A percentile compares a stretch with the other conserved stretches of the same genome.
phyloP scores from a whole-genome alignment of 2,888 invertebrate species.

The Incurvaria masculella region DNA sequence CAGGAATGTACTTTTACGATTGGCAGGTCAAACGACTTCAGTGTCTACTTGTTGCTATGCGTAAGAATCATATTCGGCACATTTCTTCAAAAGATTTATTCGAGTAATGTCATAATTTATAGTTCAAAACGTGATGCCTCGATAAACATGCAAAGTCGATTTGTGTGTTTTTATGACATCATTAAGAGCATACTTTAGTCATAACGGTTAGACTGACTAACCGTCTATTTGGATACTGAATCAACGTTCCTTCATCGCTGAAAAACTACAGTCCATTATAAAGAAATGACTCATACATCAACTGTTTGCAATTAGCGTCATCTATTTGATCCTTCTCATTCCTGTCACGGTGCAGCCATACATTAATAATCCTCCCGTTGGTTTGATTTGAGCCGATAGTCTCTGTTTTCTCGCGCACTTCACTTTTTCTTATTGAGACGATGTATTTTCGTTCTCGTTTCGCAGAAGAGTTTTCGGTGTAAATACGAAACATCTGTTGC shows the following conservation, averaged over 20 bases:
- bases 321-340: neutral
- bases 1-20: neutral
- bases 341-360: neutral
- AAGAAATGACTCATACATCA: constrained; percentile 28
- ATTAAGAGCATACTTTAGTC: constrained; percentile 27
- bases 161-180: constrained; percentile 32
- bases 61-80: neutral
- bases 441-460: constrained; percentile 1
- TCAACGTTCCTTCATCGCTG: constrained; percentile 22
- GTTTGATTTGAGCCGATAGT: constrained; percentile 1
- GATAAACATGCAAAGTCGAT: constrained; percentile 30
- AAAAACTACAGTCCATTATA: constrained; percentile 21
- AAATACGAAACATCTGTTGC: constrained; percentile 35
- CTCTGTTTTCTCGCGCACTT: neutral
- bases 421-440: constrained; percentile 1
- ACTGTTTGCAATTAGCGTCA: constrained; percentile 7
- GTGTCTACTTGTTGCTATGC: neutral
- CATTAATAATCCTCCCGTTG: constrained; percentile 7
- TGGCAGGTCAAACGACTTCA: neutral
- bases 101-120: neutral
- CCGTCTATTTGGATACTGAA: constrained; percentile 30
- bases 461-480: constrained; percentile 17
- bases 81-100: neutral
- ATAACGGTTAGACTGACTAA: constrained; percentile 25
- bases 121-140: constrained; percentile 18